These are phyloP conservation scores for Orthosia gracilis DNA, from an alignment of 2,888 invertebrate species.

Conservation along the genomic window DNA sequence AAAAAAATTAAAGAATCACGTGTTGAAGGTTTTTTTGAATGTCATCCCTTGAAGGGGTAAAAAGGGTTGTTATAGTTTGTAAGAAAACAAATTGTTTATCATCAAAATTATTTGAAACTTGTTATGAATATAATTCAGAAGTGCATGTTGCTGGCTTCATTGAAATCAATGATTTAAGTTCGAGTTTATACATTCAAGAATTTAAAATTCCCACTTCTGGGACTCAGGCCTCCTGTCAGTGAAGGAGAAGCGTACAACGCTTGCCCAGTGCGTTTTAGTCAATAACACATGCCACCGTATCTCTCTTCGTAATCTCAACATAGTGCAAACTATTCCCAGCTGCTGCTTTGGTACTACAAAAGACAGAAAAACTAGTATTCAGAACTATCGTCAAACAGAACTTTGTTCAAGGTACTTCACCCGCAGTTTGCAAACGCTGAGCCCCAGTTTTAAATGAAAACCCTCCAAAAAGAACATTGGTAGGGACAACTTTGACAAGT, in stretches of 20 bases:
- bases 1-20: too few relatives aligned
- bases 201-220: background rate
- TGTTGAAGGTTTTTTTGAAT: too few relatives aligned
- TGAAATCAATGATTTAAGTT: background rate
- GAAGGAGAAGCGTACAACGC: background rate
- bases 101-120: too few relatives aligned
- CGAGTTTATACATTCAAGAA: too few relatives aligned
- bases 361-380: background rate
- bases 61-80: too few relatives aligned
- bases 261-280: background rate
- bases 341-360: background rate
- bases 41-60: too few relatives aligned
- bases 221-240: background rate
- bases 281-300: background rate
- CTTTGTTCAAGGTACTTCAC: conserved; percentile 13
- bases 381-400: conserved; percentile 3
- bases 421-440: background rate
- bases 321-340: background rate
- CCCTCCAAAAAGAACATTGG: conserved; percentile 40
- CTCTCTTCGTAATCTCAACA: background rate
- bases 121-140: background rate
- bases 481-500: conserved; percentile 61
- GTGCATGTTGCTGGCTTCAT: background rate
- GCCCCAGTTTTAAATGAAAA: conserved; percentile 35
- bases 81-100: too few relatives aligned